Conservation (phyloP, 2,113 vertebrate genomes). For the Leptobrachium ailaonicum region DNA sequence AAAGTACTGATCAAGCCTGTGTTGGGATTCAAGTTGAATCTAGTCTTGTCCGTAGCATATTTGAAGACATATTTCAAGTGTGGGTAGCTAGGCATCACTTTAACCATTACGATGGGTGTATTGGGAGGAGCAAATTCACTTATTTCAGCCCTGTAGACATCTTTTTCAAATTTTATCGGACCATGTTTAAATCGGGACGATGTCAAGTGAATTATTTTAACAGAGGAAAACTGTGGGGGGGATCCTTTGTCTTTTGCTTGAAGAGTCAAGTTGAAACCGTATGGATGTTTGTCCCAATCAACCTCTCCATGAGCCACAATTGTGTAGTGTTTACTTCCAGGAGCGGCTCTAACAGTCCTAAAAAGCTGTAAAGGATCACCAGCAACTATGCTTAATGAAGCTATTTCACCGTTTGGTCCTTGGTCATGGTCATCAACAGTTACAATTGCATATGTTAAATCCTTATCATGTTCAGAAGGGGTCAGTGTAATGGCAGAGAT, state of each 20-base stretch:
- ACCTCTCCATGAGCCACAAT: conserved; percentile 81
- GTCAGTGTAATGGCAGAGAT: conserved; percentile 78
- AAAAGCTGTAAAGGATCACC: conserved; percentile 90
- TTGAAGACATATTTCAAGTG: conserved; percentile 84
- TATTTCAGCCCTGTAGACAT: conserved; percentile 87
- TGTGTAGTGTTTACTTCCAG: conserved; percentile 91
- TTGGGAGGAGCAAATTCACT: conserved; percentile 90
- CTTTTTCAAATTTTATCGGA: conserved; percentile 82
- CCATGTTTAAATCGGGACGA: conserved; percentile 84
- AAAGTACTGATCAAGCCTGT: conserved; percentile 90
- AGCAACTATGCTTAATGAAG: conserved; percentile 87
- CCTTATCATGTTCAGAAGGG: conserved; percentile 79
- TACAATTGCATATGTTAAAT: conserved; percentile 85
- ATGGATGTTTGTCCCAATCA: conserved; percentile 88
- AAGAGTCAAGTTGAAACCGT: conserved; percentile 92
- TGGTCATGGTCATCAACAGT: conserved; percentile 89
- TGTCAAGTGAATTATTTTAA: conserved; percentile 83
- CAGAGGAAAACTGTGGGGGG: conserved; percentile 86
- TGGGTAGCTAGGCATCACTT: conserved; percentile 78
- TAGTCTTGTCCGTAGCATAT: conserved; percentile 74
- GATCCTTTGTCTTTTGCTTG: conserved; percentile 95
- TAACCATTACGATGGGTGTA: conserved; percentile 89
- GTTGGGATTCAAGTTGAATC: conserved; percentile 81
- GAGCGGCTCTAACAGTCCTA: conserved; percentile 80
- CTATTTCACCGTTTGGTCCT: conserved; percentile 88